Evolutionary conservation across 2,888 invertebrate species (phyloP).

Genomic region (Oegoconia quadripuncta): DNA sequence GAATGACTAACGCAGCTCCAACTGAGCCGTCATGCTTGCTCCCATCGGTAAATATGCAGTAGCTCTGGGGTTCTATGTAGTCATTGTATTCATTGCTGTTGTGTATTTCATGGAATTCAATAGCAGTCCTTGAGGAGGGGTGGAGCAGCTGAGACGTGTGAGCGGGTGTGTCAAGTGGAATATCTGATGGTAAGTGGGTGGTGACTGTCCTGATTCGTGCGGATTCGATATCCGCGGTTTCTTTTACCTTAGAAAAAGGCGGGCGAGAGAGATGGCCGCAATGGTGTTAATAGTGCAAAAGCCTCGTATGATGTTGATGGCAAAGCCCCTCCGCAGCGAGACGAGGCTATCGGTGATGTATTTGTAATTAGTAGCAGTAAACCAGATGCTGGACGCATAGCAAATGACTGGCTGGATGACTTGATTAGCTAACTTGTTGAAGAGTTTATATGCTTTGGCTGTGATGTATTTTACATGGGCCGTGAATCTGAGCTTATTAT

Average conservation of each 20-base stretch:
- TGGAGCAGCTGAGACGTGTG: neutral
- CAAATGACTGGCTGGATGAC: constrained; percentile 20
- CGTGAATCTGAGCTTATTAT: constrained; percentile 8
- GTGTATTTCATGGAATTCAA: neutral
- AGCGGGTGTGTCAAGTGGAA: neutral
- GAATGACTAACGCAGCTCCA: constrained; percentile 8
- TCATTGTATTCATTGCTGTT: neutral
- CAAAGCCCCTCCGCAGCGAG: constrained; percentile 16
- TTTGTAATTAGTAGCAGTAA: neutral
- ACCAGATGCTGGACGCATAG: constrained; percentile 20
- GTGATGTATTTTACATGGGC: constrained; percentile 2
- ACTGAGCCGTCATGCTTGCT: constrained; percentile 12
- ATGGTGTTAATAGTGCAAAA: constrained; percentile 15
- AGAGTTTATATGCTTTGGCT: constrained; percentile 7
- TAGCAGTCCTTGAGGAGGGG: neutral
- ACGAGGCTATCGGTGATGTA: neutral
- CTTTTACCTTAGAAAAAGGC: too few relatives aligned
- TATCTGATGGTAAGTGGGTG: constrained; percentile 5
- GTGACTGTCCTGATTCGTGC: neutral
- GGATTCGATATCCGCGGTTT: neutral
- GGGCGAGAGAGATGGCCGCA: constrained; percentile 14
- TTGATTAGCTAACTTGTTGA: constrained; percentile 5
- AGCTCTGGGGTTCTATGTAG: too few relatives aligned
- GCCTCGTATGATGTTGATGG: constrained; percentile 14
- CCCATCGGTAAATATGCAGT: constrained; percentile 17